These are phyloP conservation scores for Lamprologus sp. DNA, from an alignment of 2,113 vertebrate genomes.

Conservation along the genomic window DNA sequence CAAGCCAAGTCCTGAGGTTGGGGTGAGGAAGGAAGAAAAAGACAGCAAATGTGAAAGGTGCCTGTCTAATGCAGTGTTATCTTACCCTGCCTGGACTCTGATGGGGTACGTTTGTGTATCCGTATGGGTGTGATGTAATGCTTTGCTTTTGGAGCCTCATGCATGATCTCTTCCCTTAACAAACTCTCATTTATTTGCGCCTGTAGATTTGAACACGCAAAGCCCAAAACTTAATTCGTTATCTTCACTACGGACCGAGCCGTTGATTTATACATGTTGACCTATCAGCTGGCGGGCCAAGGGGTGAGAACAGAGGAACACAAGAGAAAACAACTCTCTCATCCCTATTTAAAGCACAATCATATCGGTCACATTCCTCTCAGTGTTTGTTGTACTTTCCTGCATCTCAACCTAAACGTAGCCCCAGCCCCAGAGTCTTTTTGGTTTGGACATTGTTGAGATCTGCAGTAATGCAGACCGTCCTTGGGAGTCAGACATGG, in stretches of 20 bases:
- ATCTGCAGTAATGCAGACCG: constrained; percentile 27
- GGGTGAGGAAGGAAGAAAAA: constrained; percentile 5
- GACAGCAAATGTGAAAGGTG: constrained; percentile 27
- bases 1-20: constrained; percentile 20
- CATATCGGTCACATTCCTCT: neutral
- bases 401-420: neutral
- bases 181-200: neutral
- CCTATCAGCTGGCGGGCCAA: neutral
- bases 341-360: neutral
- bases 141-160: constrained; percentile 31
- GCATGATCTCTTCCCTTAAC: neutral
- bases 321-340: constrained; percentile 16
- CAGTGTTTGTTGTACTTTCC: neutral
- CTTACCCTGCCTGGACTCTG: constrained; percentile 12
- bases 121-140: constrained; percentile 49
- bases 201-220: neutral
- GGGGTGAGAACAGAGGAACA: neutral
- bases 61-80: constrained; percentile 40
- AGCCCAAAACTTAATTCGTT: neutral
- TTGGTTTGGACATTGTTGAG: constrained; percentile 6
- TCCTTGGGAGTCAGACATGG: constrained; percentile 12
- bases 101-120: constrained; percentile 28
- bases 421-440: neutral
- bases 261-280: neutral
- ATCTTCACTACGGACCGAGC: neutral